A percentile compares a stretch with the other conserved stretches of the same genome.
Evolutionary conservation across 2,797 vertebrate genomes (phyloP).

Genomic region (Rhinoraja longicauda): DNA sequence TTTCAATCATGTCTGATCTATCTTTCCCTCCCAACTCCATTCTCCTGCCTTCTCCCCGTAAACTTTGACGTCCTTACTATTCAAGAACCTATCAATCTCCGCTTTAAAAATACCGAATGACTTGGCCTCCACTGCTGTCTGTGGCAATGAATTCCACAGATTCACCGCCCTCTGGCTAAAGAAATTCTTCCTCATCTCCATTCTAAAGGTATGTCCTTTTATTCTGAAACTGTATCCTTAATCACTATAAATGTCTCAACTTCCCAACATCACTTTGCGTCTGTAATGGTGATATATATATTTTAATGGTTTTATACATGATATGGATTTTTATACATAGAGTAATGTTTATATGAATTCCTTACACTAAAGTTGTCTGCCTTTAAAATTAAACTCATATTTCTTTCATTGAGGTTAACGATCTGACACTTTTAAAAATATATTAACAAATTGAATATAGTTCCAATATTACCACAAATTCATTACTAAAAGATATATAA

Average conservation of each 20-base stretch:
- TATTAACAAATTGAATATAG: not conserved
- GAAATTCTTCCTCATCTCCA: no score
- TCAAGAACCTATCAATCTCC: no score
- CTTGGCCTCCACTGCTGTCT: no score
- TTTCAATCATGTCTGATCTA: no score
- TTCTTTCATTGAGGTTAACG: not conserved
- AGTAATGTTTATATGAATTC: not conserved
- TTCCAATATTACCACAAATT: not conserved
- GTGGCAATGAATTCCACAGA: no score
- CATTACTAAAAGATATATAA: not conserved
- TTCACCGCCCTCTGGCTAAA: no score
- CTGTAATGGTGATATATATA: not conserved
- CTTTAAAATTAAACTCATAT: not conserved
- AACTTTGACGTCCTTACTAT: no score
- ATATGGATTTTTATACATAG: not conserved
- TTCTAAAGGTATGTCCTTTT: no score
- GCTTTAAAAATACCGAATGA: no score
- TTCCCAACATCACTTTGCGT: not conserved
- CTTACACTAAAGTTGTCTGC: not conserved
- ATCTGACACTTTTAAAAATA: not conserved
- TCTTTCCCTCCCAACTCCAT: no score
- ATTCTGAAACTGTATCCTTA: not conserved
- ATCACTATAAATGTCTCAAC: not conserved
- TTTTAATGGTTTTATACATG: not conserved
- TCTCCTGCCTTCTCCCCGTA: no score